These are phyloP conservation scores for Dicyrtoma fusca DNA, from an alignment of 2,888 invertebrate genomes.

Conservation along the genomic window DNA sequence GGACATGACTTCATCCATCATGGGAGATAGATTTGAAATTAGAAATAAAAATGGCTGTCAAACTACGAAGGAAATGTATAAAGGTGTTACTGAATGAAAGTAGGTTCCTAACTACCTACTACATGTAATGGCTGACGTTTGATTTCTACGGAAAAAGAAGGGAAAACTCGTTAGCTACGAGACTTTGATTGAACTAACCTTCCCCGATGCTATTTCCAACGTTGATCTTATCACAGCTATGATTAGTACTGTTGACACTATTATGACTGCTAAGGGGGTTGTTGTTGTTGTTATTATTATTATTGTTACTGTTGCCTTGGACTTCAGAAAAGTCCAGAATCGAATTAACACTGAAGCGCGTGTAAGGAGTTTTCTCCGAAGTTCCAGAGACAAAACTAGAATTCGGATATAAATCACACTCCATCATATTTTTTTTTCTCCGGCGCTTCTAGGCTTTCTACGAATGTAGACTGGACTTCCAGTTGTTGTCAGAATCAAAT, in stretches of 20 bases:
- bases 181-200: conserved; percentile 25
- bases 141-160: not conserved
- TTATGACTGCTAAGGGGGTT: conserved; percentile 39
- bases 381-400: conserved; percentile 10
- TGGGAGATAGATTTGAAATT: not conserved
- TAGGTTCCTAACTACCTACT: too few species aligned
- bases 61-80: too few species aligned
- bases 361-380: conserved; percentile 39
- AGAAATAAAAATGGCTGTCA: not conserved
- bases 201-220: conserved; percentile 9
- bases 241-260: conserved; percentile 36
- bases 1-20: conserved; percentile 11
- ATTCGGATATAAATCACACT: conserved; percentile 30
- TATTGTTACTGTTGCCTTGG: conserved; percentile 25
- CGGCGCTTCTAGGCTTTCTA: too few species aligned
- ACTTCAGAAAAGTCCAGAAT: conserved; percentile 46
- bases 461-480: too few species aligned
- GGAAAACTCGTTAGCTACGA: not conserved
- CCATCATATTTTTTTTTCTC: conserved; percentile 18
- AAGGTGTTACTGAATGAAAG: too few species aligned
- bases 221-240: conserved; percentile 48
- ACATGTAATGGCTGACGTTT: not conserved
- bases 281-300: too few species aligned
- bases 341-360: conserved; percentile 51
- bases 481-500: too few species aligned